Base-by-base conservation (phyloP, 2,113 vertebrate species). In the Paradoxurus hermaphroditus region DNA sequence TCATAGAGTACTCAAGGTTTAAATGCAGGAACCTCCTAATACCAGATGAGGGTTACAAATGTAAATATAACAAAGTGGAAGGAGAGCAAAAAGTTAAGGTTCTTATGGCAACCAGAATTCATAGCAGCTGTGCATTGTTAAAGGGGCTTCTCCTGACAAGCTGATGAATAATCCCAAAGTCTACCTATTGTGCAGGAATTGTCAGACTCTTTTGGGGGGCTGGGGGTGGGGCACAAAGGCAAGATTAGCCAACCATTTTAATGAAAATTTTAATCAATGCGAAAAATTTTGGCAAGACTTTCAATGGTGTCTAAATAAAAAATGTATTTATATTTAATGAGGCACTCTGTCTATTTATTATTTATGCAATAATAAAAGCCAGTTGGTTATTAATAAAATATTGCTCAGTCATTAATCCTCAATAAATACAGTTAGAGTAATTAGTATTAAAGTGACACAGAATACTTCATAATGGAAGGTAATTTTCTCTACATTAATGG, bases 391-490 rank as follows among this genome's bases (percentile, higher is more conserved):
- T 95, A 97, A 97, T 86, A 97, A 97, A 97, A 97, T 97, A 98
- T 97, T 94, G 92, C 91, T 96, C 94, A 75, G 81, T 97, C 97
- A 97, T 98, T 98, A 98, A 98, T 98, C 96, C 96, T 97, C 98
- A 96, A 96, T 98, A 98, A 98, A 98, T 96, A 97, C 0, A 0
- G 96, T 97, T 95, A 78, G 87, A 95, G 89, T 62, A 97, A 97
- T 95, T 96, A 97, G 92, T 91, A 93, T 94, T 97, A 98, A 95
- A 97, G 79, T 95, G 97, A 98, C 96, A 97, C 41, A 81, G 72
- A 95, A 97, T 97, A 95, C 90, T 97, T 98, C 85, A 95, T 98
- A 97, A 98, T 98, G 97, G 97, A 96, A 97, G 94, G 97, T 98
- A 97, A 98, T 98, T 98, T 97, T 98, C 96, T 96, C 92, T 36